phyloP scores from a whole-genome alignment of 23 tunicate genomes.

The Trididemnum clinides region DNA sequence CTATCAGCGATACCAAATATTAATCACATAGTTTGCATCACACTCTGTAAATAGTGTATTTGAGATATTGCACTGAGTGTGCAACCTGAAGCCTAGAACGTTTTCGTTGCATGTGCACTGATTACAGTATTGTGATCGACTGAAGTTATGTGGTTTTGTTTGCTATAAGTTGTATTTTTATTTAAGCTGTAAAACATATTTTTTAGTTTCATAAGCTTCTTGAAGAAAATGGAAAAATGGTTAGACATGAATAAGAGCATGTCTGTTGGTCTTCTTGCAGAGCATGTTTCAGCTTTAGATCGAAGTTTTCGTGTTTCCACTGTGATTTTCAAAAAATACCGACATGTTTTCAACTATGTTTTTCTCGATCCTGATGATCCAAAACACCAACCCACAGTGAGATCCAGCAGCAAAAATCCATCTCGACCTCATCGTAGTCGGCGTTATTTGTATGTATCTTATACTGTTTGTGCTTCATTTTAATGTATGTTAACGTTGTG shows the following conservation, averaged over 20 bases:
- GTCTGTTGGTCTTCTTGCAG: constrained; percentile 16
- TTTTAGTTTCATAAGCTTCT: constrained; percentile 68
- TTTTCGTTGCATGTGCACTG: too few species aligned
- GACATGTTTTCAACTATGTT: constrained; percentile 52
- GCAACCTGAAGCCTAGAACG: too few species aligned
- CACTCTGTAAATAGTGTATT: too few species aligned
- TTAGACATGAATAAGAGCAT: constrained; percentile 57
- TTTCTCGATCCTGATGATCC: constrained; percentile 83
- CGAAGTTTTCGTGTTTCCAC: constrained; percentile 83
- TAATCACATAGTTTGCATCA: too few species aligned
- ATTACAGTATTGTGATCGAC: too few species aligned
- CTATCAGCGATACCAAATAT: too few species aligned
- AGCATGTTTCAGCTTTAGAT: constrained; percentile 62
- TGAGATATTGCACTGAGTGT: too few species aligned
- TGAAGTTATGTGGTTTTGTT: too few species aligned
- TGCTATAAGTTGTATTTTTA: too few species aligned
- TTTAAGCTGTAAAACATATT: too few species aligned
- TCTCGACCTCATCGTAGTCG: constrained; percentile 72
- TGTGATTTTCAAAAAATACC: constrained; percentile 75
- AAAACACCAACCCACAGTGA: constrained; percentile 17
- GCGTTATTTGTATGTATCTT: constrained; percentile 44
- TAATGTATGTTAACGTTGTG: neutral
- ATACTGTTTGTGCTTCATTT: neutral
- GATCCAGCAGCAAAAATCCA: constrained; percentile 43
- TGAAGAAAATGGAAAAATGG: constrained; percentile 90